Evolutionary conservation across 2,113 vertebrate species (phyloP).

Genomic region (Eurystomus gularis): DNA sequence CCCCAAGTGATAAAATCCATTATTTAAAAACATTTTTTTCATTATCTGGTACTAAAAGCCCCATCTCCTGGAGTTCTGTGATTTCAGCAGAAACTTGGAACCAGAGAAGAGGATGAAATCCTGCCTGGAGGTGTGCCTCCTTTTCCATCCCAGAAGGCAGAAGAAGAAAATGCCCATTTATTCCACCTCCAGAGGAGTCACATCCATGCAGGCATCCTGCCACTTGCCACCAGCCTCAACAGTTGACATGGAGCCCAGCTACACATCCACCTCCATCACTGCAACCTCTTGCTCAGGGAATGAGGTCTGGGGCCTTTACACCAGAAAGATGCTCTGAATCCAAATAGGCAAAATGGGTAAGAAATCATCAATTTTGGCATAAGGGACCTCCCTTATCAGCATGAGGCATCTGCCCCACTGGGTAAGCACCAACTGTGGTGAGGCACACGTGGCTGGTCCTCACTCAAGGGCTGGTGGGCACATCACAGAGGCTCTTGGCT

Average conservation of each 20-base stretch:
- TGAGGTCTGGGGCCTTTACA: neutral
- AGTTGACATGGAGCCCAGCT: neutral
- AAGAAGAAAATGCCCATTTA: neutral
- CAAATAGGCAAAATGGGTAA: neutral
- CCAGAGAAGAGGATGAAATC: neutral
- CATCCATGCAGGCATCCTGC: neutral
- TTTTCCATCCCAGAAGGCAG: neutral
- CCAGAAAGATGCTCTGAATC: neutral
- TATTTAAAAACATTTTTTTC: neutral
- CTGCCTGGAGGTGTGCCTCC: neutral
- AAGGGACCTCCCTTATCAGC: neutral
- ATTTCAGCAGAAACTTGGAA: neutral
- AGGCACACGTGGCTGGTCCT: neutral
- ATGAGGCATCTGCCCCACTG: fast-evolving
- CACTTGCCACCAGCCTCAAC: neutral
- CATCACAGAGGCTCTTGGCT: fast-evolving
- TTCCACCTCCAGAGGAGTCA: neutral
- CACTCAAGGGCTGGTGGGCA: neutral
- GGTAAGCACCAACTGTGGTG: fast-evolving
- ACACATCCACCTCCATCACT: neutral
- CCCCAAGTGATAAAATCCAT: neutral
- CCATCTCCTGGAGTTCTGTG: neutral
- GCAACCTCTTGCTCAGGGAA: neutral
- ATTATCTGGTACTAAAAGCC: neutral
- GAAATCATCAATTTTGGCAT: neutral